Conservation (phyloP, 1,140 invertebrate genomes). For the Scaptomyza graminum region DNA sequence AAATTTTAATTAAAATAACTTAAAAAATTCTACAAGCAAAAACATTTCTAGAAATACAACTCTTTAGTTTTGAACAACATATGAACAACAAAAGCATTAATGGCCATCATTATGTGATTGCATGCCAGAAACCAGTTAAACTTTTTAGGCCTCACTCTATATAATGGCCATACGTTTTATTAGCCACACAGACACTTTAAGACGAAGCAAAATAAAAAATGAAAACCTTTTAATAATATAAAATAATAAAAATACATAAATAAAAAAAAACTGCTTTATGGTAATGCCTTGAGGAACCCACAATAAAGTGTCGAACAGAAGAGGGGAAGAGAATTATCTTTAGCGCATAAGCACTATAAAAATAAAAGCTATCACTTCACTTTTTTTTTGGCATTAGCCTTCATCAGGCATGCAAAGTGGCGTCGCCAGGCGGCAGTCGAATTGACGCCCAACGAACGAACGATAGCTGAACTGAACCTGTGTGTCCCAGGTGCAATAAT, state of each 20-base stretch:
- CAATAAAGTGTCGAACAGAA: slow-evolving; percentile 19
- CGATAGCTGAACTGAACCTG: slow-evolving; percentile 49
- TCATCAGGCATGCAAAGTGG: slow-evolving; percentile 72
- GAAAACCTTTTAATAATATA: slow-evolving; percentile 40
- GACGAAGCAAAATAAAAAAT: too few species aligned
- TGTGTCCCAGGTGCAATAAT: slow-evolving; percentile 72
- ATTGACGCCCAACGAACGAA: slow-evolving; percentile 50
- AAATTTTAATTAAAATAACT: background rate
- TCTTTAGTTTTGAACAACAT: background rate
- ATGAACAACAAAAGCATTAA: background rate
- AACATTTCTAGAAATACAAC: background rate
- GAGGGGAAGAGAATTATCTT: background rate
- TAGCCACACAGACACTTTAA: slow-evolving; percentile 28
- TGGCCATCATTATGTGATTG: slow-evolving; percentile 3
- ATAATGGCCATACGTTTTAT: slow-evolving; percentile 38
- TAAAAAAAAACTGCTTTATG: slow-evolving; percentile 28
- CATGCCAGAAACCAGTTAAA: slow-evolving; percentile 1
- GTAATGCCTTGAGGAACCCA: slow-evolving; percentile 12
- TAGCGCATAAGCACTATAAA: too few species aligned
- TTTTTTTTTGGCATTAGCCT: slow-evolving; percentile 52
- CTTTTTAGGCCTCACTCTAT: background rate
- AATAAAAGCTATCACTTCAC: too few species aligned
- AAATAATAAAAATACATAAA: slow-evolving; percentile 36
- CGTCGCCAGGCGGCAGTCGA: slow-evolving; percentile 55
- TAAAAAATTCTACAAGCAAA: background rate